A percentile compares a stretch with the other conserved stretches of the same genome.
phyloP scores from a whole-genome alignment of 2,888 invertebrate species.

The Syrphus vitripennis region DNA sequence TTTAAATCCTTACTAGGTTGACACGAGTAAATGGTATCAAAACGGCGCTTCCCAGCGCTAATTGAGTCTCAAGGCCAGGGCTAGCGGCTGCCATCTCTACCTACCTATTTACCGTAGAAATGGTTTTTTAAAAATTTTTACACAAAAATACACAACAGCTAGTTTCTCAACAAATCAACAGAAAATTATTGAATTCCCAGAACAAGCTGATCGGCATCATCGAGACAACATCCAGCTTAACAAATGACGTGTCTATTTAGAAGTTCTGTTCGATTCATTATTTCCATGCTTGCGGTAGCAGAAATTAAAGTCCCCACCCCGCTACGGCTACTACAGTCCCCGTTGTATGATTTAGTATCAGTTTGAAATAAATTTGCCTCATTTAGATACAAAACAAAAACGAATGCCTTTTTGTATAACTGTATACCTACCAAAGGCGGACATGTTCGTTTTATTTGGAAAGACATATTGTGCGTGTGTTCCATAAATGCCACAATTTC shows the following conservation, averaged over 20 bases:
- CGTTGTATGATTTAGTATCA: constrained; percentile 44
- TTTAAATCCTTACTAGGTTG: no score
- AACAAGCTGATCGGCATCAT: not conserved
- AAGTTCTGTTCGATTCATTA: not conserved
- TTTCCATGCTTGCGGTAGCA: not conserved
- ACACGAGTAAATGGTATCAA: no score
- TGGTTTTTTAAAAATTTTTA: no score
- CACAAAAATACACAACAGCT: no score
- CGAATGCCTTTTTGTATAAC: not conserved
- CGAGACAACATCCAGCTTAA: not conserved
- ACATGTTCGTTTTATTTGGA: constrained; percentile 13
- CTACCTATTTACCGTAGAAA: no score
- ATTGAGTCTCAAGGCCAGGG: no score
- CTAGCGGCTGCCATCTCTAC: no score
- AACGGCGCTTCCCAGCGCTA: no score
- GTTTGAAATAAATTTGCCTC: constrained; percentile 59
- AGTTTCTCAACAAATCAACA: no score
- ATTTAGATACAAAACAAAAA: constrained; percentile 27
- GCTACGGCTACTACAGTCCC: not conserved
- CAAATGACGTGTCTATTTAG: not conserved
- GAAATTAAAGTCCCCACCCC: not conserved
- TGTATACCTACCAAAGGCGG: constrained; percentile 40
- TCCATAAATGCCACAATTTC: constrained; percentile 49
- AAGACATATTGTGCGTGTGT: constrained; percentile 55
- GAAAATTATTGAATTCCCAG: no score